Conservation (phyloP, 2,797 vertebrate genomes). For the Crossoptilon crossoptilon region DNA sequence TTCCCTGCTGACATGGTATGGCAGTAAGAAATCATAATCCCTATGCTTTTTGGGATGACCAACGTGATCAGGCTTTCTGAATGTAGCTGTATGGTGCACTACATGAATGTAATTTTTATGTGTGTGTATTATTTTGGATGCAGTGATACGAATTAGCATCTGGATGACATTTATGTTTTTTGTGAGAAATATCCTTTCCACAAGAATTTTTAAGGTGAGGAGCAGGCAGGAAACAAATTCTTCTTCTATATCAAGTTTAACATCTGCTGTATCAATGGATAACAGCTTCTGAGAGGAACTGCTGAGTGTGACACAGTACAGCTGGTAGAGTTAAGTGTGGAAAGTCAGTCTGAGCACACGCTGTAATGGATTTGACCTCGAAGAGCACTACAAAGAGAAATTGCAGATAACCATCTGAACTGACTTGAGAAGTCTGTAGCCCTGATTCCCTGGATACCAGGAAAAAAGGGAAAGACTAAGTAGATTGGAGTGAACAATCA, state of each 20-base stretch:
- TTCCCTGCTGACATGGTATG: not conserved
- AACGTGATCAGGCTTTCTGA: not conserved
- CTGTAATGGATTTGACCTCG: constrained; percentile 85
- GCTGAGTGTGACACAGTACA: constrained; percentile 68
- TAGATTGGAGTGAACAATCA: constrained; percentile 55
- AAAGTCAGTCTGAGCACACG: constrained; percentile 74
- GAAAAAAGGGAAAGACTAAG: constrained; percentile 67
- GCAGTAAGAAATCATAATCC: constrained; percentile 1
- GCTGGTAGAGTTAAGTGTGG: constrained; percentile 77
- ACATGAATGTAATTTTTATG: not conserved
- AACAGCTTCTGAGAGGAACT: constrained; percentile 75
- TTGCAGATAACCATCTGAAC: constrained; percentile 83
- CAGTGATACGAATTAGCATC: not conserved
- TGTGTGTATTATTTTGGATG: not conserved
- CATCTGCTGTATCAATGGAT: constrained; percentile 69
- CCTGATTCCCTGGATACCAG: constrained; percentile 67
- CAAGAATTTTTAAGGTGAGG: constrained; percentile 20
- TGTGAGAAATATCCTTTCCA: not conserved
- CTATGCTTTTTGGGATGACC: not conserved
- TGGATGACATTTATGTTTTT: constrained; percentile 3
- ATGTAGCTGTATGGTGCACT: not conserved
- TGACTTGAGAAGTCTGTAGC: constrained; percentile 77
- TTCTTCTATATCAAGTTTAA: constrained; percentile 63
- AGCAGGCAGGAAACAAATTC: not conserved
- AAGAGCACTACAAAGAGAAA: constrained; percentile 79